phyloP scores from a whole-genome alignment of 2,113 vertebrate species.

The Spea multiplicata region DNA sequence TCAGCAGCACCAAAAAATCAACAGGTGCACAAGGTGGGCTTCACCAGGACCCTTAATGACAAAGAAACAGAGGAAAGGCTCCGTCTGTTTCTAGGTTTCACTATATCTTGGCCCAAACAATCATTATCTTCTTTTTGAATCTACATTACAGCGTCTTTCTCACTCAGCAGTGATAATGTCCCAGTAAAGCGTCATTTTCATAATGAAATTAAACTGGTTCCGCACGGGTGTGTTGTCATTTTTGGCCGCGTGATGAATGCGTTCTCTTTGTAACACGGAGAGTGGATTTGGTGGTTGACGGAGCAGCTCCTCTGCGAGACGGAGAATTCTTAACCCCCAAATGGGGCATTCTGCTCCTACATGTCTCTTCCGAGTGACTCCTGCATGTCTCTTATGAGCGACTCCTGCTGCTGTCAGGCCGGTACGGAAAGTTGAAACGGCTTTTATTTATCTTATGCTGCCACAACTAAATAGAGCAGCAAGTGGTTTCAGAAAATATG shows the following conservation, averaged over 20 bases:
- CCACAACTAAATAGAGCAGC: not conserved
- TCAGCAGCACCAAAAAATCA: no score
- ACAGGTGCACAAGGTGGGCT: no score
- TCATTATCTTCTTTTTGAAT: no score
- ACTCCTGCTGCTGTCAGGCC: not conserved
- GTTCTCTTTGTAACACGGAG: not conserved
- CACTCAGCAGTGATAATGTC: slow-evolving; percentile 27
- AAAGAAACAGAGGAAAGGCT: no score
- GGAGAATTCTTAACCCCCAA: not conserved
- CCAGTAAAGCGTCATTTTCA: slow-evolving; percentile 39
- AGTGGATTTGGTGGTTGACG: slow-evolving; percentile 10
- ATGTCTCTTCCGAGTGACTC: not conserved
- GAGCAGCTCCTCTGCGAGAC: not conserved
- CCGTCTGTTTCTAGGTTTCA: no score
- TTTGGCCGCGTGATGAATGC: slow-evolving; percentile 13
- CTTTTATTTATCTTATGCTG: not conserved
- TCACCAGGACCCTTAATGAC: no score
- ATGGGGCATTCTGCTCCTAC: not conserved
- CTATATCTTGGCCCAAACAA: no score
- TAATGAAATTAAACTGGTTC: slow-evolving; percentile 47
- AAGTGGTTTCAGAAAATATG: slow-evolving; percentile 6
- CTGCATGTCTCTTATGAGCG: not conserved
- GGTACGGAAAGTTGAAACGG: not conserved
- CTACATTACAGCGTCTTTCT: slow-evolving; percentile 8
- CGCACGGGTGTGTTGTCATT: not conserved